Conservation (phyloP, 2,113 vertebrate species). For the Petaurus breviceps region DNA sequence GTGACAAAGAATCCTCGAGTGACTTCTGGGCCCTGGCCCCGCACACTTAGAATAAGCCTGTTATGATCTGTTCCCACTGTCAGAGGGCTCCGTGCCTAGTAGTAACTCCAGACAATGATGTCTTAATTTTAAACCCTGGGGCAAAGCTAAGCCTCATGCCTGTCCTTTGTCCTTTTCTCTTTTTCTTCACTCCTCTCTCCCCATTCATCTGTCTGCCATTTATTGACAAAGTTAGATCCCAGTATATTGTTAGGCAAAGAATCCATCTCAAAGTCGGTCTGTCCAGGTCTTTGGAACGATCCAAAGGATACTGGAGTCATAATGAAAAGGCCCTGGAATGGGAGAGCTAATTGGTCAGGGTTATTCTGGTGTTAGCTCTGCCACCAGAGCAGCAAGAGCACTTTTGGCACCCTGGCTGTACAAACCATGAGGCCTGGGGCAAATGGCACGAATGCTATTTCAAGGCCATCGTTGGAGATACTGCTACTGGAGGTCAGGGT, state of each 20-base stretch:
- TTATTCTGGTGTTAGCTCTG: background rate
- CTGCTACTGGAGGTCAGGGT: background rate
- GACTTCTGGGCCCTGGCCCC: background rate
- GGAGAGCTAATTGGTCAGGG: background rate
- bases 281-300: background rate
- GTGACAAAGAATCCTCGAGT: background rate
- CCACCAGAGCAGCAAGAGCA: background rate
- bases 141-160: rapidly evolving
- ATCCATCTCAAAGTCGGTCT: background rate
- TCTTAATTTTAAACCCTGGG: background rate
- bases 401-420: background rate
- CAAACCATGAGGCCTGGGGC: background rate
- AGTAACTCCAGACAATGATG: background rate
- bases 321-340: background rate
- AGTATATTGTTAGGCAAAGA: background rate
- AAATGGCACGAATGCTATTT: background rate
- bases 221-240: background rate
- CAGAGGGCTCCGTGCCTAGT: background rate
- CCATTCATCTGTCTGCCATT: background rate
- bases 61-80: background rate
- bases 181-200: background rate
- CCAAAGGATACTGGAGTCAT: background rate
- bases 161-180: background rate
- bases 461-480: background rate
- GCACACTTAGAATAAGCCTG: background rate